Evolutionary conservation across 2,888 invertebrate genomes (phyloP), one percentile per base, ranked within the genome.

Genomic region (Protophormia terraenovae): DNA sequence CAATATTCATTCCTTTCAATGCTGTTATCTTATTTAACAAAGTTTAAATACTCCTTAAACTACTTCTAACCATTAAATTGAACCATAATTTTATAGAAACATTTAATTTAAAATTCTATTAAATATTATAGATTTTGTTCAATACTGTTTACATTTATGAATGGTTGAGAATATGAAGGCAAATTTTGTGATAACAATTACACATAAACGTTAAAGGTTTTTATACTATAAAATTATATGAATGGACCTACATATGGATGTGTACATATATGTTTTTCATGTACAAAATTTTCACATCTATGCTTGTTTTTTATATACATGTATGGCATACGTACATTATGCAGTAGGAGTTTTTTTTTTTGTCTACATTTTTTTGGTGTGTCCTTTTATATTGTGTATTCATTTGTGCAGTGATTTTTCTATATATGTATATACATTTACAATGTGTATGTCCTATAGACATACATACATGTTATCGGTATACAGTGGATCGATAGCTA

Each of bases 351-450:
- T 14, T 41, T 47, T 47, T 50, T 50, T 38, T 55, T 32, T 71
- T 10, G 35, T 60, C 7, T 12, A 67, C n/a, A 22, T 45, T 24
- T 45, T 45, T 10, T 16, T 6, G 22, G 27, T 58, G 12, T 67
- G 19, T 60, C 7, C 38, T 50, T 62, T 62, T 41, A 35, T 16
- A 58, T 73, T 67, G 35, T 73, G 35, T 47, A 38, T 84, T 81
- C 77, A 69, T 77, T 81, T 81, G 58, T 67, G 77, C 67, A 66
- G 67, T 55, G 81, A 84, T 81, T 81, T 78, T 60, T 53, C 7
- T 32, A 6, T 32, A 32, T 32, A 32, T 62, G 41, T 41, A 47
- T 12, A 67, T 6, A 24, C 12, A 50, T 58, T 60, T 32, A 32
- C n/a, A 64, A 45, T 55, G 14, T 38, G 22, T 19, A 53, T 64